Evolutionary conservation across 2,113 vertebrate species (phyloP).

Genomic region (Sphyrna mokarran): DNA sequence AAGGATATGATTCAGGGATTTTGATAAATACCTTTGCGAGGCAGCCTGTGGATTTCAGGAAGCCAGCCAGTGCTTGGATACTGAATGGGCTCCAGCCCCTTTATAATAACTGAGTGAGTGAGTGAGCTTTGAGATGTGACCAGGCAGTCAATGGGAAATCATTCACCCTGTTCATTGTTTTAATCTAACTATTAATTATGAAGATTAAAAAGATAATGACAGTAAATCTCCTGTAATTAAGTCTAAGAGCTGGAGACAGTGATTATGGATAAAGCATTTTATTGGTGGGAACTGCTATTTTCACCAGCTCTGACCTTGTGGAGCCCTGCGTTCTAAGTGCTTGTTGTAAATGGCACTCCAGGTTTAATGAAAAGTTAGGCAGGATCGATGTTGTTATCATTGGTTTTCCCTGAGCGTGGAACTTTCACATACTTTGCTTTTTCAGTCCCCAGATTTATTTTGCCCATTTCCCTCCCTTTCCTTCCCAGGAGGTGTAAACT

Average conservation of each 20-base stretch:
- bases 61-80: neutral
- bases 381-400: neutral
- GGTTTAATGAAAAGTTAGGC: neutral
- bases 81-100: neutral
- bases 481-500: neutral
- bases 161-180: slow-evolving; percentile 23
- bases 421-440: neutral
- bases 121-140: neutral
- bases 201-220: slow-evolving; percentile 33
- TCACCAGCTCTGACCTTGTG: neutral
- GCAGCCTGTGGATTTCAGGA: neutral
- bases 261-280: neutral
- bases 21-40: neutral
- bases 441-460: neutral
- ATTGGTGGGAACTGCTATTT: neutral
- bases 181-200: slow-evolving; percentile 24
- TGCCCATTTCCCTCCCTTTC: neutral
- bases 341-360: neutral
- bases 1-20: neutral
- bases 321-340: neutral
- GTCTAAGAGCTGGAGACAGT: neutral
- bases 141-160: neutral
- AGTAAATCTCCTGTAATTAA: slow-evolving; percentile 30
- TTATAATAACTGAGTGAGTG: neutral
- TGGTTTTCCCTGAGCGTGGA: neutral